These are phyloP conservation scores for Intellagama lesueurii DNA, from an alignment of 2,797 vertebrate species.

Conservation along the genomic window DNA sequence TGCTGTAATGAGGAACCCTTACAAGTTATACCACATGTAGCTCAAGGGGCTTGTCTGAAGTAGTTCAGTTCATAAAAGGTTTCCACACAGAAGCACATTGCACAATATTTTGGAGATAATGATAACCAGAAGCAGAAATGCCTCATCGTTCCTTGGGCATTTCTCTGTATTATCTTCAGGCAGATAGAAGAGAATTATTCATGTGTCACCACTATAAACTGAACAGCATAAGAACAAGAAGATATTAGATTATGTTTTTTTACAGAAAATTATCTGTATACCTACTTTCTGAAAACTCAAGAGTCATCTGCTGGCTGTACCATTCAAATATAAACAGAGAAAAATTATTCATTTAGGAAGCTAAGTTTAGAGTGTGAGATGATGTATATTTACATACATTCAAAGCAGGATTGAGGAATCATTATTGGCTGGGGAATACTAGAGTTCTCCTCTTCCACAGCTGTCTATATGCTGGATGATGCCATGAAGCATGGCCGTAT, in stretches of 20 bases:
- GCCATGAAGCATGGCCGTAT: too few relatives aligned
- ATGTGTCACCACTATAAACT: slow-evolving; percentile 29
- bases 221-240: slow-evolving; percentile 34
- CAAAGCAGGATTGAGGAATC: too few relatives aligned
- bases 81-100: slow-evolving; percentile 29
- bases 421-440: too few relatives aligned
- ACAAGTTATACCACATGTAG: slow-evolving; percentile 19
- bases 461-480: too few relatives aligned
- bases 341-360: background rate
- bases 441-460: too few relatives aligned
- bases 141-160: slow-evolving; percentile 43
- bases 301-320: slow-evolving; percentile 5
- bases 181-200: slow-evolving; percentile 39
- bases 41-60: slow-evolving; percentile 31
- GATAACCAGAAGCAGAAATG: slow-evolving; percentile 44
- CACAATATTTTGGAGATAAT: slow-evolving; percentile 34
- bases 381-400: background rate
- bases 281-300: slow-evolving; percentile 16
- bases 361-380: background rate
- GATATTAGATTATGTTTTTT: slow-evolving; percentile 26
- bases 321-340: background rate
- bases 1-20: background rate
- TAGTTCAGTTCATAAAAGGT: slow-evolving; percentile 53
- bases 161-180: slow-evolving; percentile 32
- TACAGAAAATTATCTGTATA: slow-evolving; percentile 32